phyloP scores from a whole-genome alignment of 2,113 vertebrate genomes.

The Plestiodon gilberti region DNA sequence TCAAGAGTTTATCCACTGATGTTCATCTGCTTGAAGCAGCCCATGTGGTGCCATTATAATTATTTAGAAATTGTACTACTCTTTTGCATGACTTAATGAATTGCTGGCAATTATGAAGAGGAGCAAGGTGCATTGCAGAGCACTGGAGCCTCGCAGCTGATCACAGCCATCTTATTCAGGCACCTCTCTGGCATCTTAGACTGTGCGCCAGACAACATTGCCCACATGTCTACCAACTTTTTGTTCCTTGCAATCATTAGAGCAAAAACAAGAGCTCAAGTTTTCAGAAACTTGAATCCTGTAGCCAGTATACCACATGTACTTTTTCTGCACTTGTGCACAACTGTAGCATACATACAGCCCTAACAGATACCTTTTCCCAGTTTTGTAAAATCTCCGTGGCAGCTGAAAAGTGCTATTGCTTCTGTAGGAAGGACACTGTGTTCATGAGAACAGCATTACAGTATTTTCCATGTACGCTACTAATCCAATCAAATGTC shows the following conservation, averaged over 20 bases:
- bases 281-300: not conserved
- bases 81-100: not conserved
- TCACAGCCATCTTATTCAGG: not conserved
- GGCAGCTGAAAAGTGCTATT: not conserved
- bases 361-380: not conserved
- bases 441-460: conserved; percentile 1
- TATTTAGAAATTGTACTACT: not conserved
- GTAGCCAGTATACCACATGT: not conserved
- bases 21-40: not conserved
- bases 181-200: not conserved
- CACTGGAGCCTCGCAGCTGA: not conserved
- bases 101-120: not conserved
- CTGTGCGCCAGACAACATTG: not conserved
- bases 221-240: not conserved
- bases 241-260: not conserved
- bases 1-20: not conserved
- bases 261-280: no score
- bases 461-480: not conserved
- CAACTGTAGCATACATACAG: not conserved
- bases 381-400: not conserved
- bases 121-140: not conserved
- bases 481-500: conserved; percentile 16
- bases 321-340: not conserved
- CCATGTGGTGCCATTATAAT: not conserved
- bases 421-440: conserved; percentile 10